Base-by-base conservation (phyloP, 2,797 vertebrate genomes). In the Aldrovandia affinis region DNA sequence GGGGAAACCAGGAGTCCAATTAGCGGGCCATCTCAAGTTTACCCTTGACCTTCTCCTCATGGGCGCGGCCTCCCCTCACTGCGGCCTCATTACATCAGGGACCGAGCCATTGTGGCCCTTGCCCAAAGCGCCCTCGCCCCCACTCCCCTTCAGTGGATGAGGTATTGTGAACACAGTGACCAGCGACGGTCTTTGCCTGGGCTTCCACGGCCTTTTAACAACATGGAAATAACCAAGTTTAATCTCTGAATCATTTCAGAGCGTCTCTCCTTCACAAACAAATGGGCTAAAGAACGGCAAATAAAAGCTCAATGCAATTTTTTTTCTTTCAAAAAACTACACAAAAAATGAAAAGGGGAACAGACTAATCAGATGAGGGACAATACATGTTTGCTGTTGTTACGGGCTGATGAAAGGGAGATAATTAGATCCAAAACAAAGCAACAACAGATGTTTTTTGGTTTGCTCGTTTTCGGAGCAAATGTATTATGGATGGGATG, bases 1-100 rank as follows among this genome's bases (percentile, higher is more conserved):
- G 63, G 47, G 81, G 63, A 52, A 82, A 33, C 81, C 65, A 73
- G 73, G 30, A 75, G 73, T 47, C 81, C 73, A 77, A 83, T 75
- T 83, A 75, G 42, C 20, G 39, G 10, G 6, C 22, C 3, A 30
- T 22, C 30, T 59, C 55, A 12, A 50, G 75, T n/a, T 25, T n/a
- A 42, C n/a, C 42, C 75, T 42, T 50, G 75, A 73, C 68, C 68
- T 73, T 39, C 68, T 39, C 33, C 68, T 73, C 68, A 12, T 42
- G 6, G 33, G 33, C 20, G 68, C 36, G 68, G 68, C 68, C 36
- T 73, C 68, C 36, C 68, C n/a, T 73, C 68, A 39, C 68, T 73
- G 68, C 20, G 18, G 68, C 36, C 68, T 73, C 68, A 73, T 73
- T 73, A 73, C 20, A 18, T 36, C 33, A 73, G 68, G 36, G 30